Evolutionary conservation across 1,140 invertebrate genomes (phyloP).

Genomic region (Stegodyphus dumicola): DNA sequence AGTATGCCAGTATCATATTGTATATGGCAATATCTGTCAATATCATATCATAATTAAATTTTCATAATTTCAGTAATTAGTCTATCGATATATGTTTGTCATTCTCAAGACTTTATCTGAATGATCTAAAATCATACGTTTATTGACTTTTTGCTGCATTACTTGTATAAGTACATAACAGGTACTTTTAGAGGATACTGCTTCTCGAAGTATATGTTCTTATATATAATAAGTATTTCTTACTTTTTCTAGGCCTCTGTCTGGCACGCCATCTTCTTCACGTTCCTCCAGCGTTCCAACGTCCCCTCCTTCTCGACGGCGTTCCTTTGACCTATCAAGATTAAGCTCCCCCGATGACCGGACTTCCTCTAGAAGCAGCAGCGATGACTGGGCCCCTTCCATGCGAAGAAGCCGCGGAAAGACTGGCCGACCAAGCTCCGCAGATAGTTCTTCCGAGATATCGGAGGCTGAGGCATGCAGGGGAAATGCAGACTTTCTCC

Average conservation of each 20-base stretch:
- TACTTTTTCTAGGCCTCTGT: constrained; percentile 11
- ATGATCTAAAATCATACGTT: too few species aligned
- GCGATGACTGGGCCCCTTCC: constrained; percentile 34
- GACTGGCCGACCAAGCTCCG: constrained; percentile 21
- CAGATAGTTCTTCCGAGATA: constrained; percentile 46
- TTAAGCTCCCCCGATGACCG: not conserved
- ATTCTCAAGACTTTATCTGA: too few species aligned
- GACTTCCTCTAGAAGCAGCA: constrained; percentile 30
- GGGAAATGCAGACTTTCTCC: not conserved
- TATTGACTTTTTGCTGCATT: too few species aligned
- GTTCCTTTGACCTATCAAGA: constrained; percentile 37
- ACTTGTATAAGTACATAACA: too few species aligned
- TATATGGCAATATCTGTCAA: too few species aligned
- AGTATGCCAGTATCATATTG: too few species aligned
- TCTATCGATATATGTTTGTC: too few species aligned
- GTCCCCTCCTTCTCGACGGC: constrained; percentile 31
- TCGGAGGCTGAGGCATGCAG: constrained; percentile 16
- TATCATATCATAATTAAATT: too few species aligned
- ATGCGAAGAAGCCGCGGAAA: constrained; percentile 15
- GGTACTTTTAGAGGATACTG: too few species aligned
- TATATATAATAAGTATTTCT: too few species aligned
- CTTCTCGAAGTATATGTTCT: too few species aligned
- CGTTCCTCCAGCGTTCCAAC: constrained; percentile 50
- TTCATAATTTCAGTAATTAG: too few species aligned
- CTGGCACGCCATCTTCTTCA: constrained; percentile 37